A percentile compares a stretch with the other conserved stretches of the same genome.
These are phyloP conservation scores for Dendrocincla fuliginosa DNA, from an alignment of 2,797 vertebrate species.

Conservation along the genomic window DNA sequence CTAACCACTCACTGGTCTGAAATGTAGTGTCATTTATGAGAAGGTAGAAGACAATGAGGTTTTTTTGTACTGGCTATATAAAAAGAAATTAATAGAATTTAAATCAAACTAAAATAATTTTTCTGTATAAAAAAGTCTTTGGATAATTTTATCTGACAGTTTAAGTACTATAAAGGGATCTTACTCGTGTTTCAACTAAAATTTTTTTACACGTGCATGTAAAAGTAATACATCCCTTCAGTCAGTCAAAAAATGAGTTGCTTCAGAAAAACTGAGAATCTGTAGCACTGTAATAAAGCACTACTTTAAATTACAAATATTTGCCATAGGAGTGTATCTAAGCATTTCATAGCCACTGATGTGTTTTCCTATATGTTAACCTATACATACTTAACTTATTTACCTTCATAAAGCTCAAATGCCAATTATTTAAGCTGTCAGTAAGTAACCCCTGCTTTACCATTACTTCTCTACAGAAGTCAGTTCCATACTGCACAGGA, in stretches of 20 bases:
- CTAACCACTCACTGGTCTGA: background rate
- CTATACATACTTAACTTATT: background rate
- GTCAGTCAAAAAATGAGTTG: background rate
- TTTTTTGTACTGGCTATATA: no score
- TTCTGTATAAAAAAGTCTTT: background rate
- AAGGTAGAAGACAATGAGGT: background rate
- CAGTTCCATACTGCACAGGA: background rate
- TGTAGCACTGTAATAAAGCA: background rate
- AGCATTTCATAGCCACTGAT: background rate
- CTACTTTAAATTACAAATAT: background rate
- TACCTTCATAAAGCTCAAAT: background rate
- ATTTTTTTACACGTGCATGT: background rate
- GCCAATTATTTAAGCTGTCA: background rate
- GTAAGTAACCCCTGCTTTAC: background rate
- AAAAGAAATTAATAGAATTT: background rate
- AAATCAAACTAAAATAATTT: background rate
- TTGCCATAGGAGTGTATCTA: background rate
- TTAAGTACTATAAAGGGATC: background rate
- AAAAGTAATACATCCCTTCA: background rate
- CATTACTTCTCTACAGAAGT: background rate
- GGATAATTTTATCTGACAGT: background rate
- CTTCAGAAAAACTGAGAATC: background rate
- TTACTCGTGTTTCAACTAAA: background rate
- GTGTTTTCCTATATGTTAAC: background rate
- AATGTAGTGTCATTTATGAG: background rate